These are phyloP conservation scores for Epizoanthus stellaris DNA, from an alignment of 92 coral and sea anemone species.

Conservation along the genomic window DNA sequence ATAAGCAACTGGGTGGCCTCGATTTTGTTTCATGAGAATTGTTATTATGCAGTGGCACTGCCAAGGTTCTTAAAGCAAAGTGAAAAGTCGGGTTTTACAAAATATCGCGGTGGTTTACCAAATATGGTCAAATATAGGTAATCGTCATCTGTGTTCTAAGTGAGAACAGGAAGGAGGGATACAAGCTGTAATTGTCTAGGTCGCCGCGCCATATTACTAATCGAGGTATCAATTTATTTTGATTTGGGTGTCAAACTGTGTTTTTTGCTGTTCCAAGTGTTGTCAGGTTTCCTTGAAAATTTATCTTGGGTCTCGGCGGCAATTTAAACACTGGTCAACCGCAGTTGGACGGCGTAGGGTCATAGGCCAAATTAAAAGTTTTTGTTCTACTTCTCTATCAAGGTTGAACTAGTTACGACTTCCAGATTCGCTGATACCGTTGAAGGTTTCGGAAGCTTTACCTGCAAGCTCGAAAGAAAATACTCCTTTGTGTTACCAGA, in stretches of 20 bases:
- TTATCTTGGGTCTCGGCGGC: constrained; percentile 21
- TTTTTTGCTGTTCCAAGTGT: constrained; percentile 16
- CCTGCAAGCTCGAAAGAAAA: constrained; percentile 5
- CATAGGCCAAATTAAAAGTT: constrained; percentile 33
- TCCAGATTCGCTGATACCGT: neutral
- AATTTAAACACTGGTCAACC: constrained; percentile 9
- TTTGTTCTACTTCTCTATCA: constrained; percentile 8
- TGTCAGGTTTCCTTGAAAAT: constrained; percentile 35
- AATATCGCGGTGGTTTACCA: constrained; percentile 5
- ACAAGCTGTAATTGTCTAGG: constrained; percentile 22
- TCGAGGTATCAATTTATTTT: constrained; percentile 47
- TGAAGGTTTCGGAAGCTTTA: constrained; percentile 12
- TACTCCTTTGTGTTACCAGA: constrained; percentile 13
- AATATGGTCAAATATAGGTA: constrained; percentile 38
- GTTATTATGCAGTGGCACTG: neutral
- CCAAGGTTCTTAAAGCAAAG: constrained; percentile 7
- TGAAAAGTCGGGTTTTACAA: neutral
- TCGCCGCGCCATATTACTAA: constrained; percentile 32
- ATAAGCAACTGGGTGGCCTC: neutral
- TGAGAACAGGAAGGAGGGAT: constrained; percentile 40
- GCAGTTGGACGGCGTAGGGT: constrained; percentile 27
- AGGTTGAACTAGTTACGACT: neutral
- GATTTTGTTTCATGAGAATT: neutral
- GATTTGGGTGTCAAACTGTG: constrained; percentile 46
- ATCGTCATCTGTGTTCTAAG: neutral